Percentiles rank a stretch among this genome's conserved stretches.
Evolutionary conservation across 1,140 invertebrate species (phyloP).

Genomic region (Drosophila ogumai): DNA sequence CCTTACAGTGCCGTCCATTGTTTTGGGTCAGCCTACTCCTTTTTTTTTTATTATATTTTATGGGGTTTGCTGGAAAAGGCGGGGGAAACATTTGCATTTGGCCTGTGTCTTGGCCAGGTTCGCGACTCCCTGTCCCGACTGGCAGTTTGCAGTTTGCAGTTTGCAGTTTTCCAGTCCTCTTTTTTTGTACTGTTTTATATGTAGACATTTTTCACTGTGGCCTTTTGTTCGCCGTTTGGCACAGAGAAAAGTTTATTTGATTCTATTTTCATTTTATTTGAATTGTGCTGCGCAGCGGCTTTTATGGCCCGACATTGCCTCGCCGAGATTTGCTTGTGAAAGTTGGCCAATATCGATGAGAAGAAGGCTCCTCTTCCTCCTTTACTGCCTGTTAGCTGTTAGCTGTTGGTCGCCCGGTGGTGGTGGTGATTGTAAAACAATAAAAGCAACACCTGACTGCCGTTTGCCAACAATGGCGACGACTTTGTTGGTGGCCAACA

Average conservation of each 20-base stretch:
- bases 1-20: slow-evolving; percentile 45
- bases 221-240: slow-evolving; percentile 62
- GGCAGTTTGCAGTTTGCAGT: slow-evolving; percentile 39
- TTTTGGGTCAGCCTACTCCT: slow-evolving; percentile 44
- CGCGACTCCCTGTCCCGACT: slow-evolving; percentile 58
- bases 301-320: slow-evolving; percentile 67
- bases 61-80: slow-evolving; percentile 9
- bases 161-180: slow-evolving; percentile 31
- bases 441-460: slow-evolving; percentile 83
- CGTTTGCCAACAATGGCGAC: slow-evolving; percentile 76
- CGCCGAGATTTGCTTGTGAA: slow-evolving; percentile 65
- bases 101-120: slow-evolving; percentile 62
- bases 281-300: slow-evolving; percentile 65
- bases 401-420: not conserved
- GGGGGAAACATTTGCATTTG: slow-evolving; percentile 71
- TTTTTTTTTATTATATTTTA: slow-evolving; percentile 11
- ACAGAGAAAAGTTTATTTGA: slow-evolving; percentile 72
- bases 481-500: slow-evolving; percentile 60
- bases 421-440: slow-evolving; percentile 76
- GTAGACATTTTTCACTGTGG: slow-evolving; percentile 56
- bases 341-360: slow-evolving; percentile 59
- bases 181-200: too few species aligned
- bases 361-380: slow-evolving; percentile 36
- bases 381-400: slow-evolving; percentile 23
- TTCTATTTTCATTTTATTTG: slow-evolving; percentile 83